A percentile compares a stretch with the other conserved stretches of the same genome.
phyloP scores from a whole-genome alignment of 2,888 invertebrate species.

The Blomia tropicalis region DNA sequence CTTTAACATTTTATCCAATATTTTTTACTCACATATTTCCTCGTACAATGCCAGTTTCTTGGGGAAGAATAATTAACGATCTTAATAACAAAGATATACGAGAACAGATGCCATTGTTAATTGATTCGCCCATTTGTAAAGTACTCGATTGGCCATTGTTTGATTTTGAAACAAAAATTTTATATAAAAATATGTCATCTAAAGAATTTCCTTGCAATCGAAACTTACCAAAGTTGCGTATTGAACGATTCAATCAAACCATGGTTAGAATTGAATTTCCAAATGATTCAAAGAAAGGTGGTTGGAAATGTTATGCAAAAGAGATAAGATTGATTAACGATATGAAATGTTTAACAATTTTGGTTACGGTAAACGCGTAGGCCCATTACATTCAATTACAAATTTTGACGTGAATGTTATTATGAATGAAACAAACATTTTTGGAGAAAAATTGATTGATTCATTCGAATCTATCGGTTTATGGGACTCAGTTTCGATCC shows the following conservation, averaged over 20 bases:
- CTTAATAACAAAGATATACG: too few species aligned
- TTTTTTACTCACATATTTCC: too few species aligned
- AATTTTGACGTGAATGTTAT: neutral
- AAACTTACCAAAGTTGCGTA: neutral
- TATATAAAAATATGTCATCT: neutral
- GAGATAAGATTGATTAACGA: too few species aligned
- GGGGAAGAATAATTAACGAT: too few species aligned
- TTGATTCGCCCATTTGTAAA: neutral
- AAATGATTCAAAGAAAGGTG: neutral
- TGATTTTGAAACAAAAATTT: neutral
- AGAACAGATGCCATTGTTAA: too few species aligned
- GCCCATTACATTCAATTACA: neutral
- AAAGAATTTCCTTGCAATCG: neutral
- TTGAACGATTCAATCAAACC: neutral
- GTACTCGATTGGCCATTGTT: neutral
- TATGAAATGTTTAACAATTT: too few species aligned
- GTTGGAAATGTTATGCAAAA: neutral
- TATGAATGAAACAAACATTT: neutral
- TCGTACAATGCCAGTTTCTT: too few species aligned
- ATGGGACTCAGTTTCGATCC: neutral
- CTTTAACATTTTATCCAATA: too few species aligned
- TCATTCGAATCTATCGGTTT: neutral
- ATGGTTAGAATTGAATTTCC: neutral
- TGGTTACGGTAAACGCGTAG: neutral
- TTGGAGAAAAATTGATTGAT: too few species aligned